Evolutionary conservation across 2,113 vertebrate species (phyloP).

Genomic region (Amazona guildingii): DNA sequence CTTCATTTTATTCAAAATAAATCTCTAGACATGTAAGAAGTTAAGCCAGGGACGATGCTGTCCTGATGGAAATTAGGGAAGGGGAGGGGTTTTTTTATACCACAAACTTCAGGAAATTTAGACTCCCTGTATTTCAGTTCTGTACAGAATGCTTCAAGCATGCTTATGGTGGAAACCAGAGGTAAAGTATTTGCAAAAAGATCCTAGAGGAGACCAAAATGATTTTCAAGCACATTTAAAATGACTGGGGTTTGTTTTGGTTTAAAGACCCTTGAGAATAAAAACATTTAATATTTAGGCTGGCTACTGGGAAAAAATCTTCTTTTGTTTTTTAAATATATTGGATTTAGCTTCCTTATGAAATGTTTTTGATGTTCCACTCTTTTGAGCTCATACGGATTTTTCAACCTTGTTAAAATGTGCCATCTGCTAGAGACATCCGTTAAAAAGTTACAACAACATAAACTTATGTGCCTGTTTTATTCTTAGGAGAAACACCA

Average conservation of each 20-base stretch:
- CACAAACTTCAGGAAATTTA: neutral
- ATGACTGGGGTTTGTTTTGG: neutral
- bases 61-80: neutral
- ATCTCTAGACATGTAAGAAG: neutral
- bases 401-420: slow-evolving; percentile 12
- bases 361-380: neutral
- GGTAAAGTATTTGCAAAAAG: neutral
- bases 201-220: neutral
- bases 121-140: neutral
- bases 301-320: neutral
- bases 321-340: neutral
- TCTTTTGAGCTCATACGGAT: neutral
- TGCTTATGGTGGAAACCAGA: neutral
- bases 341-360: slow-evolving; percentile 6
- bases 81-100: neutral
- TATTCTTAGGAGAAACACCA: neutral
- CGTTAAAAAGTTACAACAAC: neutral
- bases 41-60: neutral
- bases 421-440: slow-evolving; percentile 40
- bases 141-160: neutral
- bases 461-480: slow-evolving; percentile 3
- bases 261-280: neutral
- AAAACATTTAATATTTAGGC: neutral
- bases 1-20: neutral
- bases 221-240: neutral